Evolutionary conservation across 2,113 vertebrate genomes (phyloP), one percentile per base, ranked within the genome.

Genomic region (Chaetodon trifascialis): DNA sequence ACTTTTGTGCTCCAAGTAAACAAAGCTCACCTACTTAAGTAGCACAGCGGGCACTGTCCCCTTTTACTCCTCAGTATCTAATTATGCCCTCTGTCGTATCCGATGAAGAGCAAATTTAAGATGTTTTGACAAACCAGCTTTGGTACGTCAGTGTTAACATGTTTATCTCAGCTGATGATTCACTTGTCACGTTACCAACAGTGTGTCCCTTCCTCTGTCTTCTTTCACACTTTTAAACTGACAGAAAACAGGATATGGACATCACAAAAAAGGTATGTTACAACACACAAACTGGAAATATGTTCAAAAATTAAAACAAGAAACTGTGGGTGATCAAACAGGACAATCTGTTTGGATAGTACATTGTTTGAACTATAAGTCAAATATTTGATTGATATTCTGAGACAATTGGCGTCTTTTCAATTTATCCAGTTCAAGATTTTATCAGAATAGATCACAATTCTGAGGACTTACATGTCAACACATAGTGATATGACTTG

Each of bases 221-320:
- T 58, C 42, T 17, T 47, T 52, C 6, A 54, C 54, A 14, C 36
- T 7, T 71, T 25, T 30, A 44, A 46, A 77, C 12, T 1, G 0
- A 77, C 85, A 95, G 93, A 90, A 88, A 90, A 81, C 84, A 52
- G 93, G 80, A 89, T 93, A 89, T 84, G 90, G 93, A 80, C 86
- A 87, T 79, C 87, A 86, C 80, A 91, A 83, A 88, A 95, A 95
- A 94, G 94, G 94, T 95, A 93, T 30, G 11, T 70, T 11, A 36
- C 56, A 30, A 0, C 40, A 69, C 6, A 74, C 55, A 70, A 10
- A 52, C 19, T 10, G 2, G 4, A 60, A 54, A 56, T 30, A 8
- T 0, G 30, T 30, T 30, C 30, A 30, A 30, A 30, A 30, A 30
- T 30, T 30, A 30, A 30, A 30, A 30, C 30, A 30, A 30, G 30